Conservation (phyloP, 2,888 invertebrate genomes). For the Amphimallon solstitiale region DNA sequence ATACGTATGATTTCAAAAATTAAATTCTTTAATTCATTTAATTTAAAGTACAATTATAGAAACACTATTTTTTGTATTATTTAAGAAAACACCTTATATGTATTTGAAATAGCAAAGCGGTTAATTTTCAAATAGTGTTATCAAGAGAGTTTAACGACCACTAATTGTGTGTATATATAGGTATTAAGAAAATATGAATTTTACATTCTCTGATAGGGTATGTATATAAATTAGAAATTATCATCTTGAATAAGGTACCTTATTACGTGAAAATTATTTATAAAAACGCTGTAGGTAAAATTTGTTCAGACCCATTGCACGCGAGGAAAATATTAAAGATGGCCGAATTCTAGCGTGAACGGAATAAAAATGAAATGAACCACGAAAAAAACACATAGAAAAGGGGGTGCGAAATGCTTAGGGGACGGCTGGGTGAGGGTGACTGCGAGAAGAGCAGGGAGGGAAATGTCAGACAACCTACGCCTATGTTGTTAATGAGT, state of each 20-base stretch:
- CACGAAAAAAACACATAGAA: too few relatives aligned
- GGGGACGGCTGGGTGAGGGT: too few relatives aligned
- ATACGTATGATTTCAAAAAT: too few relatives aligned
- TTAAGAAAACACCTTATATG: too few relatives aligned
- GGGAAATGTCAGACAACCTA: background rate
- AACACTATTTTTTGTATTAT: too few relatives aligned
- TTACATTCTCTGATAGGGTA: constrained; percentile 5
- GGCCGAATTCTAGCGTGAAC: constrained; percentile 12
- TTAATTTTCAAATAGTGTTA: too few relatives aligned
- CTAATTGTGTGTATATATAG: constrained; percentile 2
- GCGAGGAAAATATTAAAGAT: constrained; percentile 33
- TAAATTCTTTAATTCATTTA: background rate
- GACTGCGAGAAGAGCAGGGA: background rate
- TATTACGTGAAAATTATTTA: constrained; percentile 27
- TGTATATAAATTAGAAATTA: constrained; percentile 37
- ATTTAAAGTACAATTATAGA: too few relatives aligned
- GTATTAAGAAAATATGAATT: background rate
- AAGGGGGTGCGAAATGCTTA: too few relatives aligned
- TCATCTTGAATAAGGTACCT: constrained; percentile 28
- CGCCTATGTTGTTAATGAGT: constrained; percentile 21
- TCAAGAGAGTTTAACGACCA: too few relatives aligned
- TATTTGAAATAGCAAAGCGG: too few relatives aligned
- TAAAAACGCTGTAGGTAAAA: constrained; percentile 20
- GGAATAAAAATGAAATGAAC: background rate
- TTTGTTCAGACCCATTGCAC: constrained; percentile 5